These are phyloP conservation scores for Lanius collurio DNA, from an alignment of 2,113 vertebrate species.

Conservation along the genomic window DNA sequence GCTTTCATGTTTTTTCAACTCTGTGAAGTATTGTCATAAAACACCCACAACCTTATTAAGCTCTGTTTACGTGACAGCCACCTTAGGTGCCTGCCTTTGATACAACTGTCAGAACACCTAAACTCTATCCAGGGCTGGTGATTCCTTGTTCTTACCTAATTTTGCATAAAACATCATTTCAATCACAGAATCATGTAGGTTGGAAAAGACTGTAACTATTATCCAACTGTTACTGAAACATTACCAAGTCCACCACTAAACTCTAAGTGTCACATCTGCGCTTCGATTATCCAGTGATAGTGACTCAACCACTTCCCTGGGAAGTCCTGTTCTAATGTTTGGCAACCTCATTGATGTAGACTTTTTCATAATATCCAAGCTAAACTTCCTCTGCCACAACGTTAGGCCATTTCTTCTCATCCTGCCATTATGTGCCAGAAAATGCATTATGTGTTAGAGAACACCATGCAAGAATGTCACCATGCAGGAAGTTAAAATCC, in stretches of 20 bases:
- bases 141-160: not conserved
- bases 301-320: not conserved
- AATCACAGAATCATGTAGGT: not conserved
- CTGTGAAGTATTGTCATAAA: not conserved
- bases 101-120: not conserved
- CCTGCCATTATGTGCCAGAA: not conserved
- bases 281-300: not conserved
- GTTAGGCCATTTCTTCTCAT: fast-evolving
- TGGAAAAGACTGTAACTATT: not conserved
- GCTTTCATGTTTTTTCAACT: not conserved
- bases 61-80: not conserved
- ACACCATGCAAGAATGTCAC: not conserved
- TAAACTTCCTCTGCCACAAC: not conserved
- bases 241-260: not conserved
- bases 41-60: not conserved
- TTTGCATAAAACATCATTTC: not conserved
- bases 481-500: not conserved
- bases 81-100: not conserved
- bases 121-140: not conserved
- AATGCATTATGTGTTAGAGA: not conserved
- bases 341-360: fast-evolving
- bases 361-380: not conserved
- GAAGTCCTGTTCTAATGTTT: not conserved
- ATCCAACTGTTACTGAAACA: not conserved
- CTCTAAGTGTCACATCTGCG: not conserved